These are phyloP conservation scores for Grammomys dolichurus DNA, from an alignment of 2,113 vertebrate genomes.

Conservation along the genomic window DNA sequence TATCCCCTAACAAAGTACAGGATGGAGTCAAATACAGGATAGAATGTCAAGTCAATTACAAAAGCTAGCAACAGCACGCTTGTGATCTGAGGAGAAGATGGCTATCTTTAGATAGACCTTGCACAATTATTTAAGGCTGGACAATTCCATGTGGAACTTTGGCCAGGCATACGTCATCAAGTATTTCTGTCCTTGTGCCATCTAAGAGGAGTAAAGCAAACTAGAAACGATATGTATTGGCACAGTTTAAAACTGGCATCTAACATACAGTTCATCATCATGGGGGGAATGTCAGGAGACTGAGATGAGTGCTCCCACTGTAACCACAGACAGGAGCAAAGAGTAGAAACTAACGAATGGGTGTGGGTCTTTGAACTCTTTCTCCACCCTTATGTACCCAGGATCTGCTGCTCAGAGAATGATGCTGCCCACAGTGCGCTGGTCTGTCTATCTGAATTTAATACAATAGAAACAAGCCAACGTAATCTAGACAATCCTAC, in stretches of 20 bases:
- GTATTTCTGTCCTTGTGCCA: not conserved
- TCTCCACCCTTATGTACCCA: not conserved
- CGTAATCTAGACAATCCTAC: not conserved
- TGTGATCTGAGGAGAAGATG: not conserved
- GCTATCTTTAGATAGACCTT: not conserved
- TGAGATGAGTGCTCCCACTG: no score
- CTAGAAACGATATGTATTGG: not conserved
- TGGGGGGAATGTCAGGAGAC: not conserved
- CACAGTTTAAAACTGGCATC: not conserved
- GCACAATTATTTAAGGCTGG: not conserved
- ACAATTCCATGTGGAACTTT: conserved; percentile 30
- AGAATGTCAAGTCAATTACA: not conserved
- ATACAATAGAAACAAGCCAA: not conserved
- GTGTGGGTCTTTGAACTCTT: not conserved
- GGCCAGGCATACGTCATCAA: not conserved
- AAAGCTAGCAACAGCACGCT: not conserved
- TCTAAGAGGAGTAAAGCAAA: not conserved
- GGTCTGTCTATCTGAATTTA: not conserved
- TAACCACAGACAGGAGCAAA: not conserved
- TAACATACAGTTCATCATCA: not conserved
- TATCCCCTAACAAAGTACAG: not conserved
- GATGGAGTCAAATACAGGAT: not conserved
- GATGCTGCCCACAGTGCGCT: not conserved
- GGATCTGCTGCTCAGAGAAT: not conserved
- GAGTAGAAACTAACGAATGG: fast-evolving